Base-by-base conservation (phyloP, 2,113 vertebrate genomes). In the Alouatta palliata region DNA sequence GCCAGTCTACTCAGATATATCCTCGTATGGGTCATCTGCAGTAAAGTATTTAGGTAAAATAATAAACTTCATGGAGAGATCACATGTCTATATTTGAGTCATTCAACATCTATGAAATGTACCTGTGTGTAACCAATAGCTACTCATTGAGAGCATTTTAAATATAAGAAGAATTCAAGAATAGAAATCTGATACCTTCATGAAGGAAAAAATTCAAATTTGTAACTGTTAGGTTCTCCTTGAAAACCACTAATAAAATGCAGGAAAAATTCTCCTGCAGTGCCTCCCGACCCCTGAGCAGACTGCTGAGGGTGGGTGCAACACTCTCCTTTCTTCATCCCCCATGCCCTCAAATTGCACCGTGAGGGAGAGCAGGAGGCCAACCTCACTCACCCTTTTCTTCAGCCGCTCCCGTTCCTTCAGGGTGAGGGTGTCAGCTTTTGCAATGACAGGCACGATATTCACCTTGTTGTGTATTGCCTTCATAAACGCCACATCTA, bases 361-460 rank as follows among this genome's bases (percentile, higher is more conserved):
- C 30, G 64, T 9, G 16, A 43, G 27, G 6, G 43, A 16, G n/a
- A 0, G 3, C 0, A 20, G 21, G n/a, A 79, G 64, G 47, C 40
- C 9, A 84, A 25, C 68, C 71, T n/a, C 54, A 73, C 99, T 98
- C 98, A 99, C 99, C 98, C 99, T 99, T 97, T 99, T 99, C 98
- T 99, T 99, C 35, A 99, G 99, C 94, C 99, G 99, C 98, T 99
- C 99, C 68, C 99, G 97, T 93, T 99, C 99, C 97, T 99, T 99
- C 98, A 99, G 97, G 4, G 99, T 99, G 70, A 99, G 98, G 0
- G 99, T 99, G 94, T 99, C 99, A 1, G 99, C 99, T 94, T 99
- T 99, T 37, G 99, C 99, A 43, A 99, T 99, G 96, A 99, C 99
- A 40, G 99, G 99, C 27, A 99, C 99, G 11, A 99, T 99, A 19